Evolutionary conservation across 2,113 vertebrate genomes (phyloP).

Genomic region (Steatornis caripensis): DNA sequence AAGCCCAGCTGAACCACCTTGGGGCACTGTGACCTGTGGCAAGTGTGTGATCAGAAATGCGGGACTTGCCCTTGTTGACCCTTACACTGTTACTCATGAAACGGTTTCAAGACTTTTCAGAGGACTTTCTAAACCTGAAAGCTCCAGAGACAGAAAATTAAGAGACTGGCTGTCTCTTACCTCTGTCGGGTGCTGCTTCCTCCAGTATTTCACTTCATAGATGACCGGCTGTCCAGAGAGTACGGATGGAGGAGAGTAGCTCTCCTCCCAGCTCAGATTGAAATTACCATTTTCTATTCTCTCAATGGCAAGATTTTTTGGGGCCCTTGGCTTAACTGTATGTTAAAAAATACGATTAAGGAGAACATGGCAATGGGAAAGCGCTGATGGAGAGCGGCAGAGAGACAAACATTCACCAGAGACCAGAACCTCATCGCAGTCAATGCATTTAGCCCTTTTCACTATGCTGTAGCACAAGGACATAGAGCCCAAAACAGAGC

Average conservation of each 20-base stretch:
- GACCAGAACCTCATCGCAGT: not conserved
- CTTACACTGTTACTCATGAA: not conserved
- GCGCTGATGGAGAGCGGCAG: not conserved
- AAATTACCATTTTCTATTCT: not conserved
- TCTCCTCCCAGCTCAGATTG: slow-evolving; percentile 64
- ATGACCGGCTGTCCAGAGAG: not conserved
- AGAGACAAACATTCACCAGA: not conserved
- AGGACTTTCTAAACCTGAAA: not conserved
- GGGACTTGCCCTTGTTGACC: not conserved
- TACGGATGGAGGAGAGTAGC: not conserved
- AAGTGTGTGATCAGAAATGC: not conserved
- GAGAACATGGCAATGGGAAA: not conserved
- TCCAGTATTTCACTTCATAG: slow-evolving; percentile 65
- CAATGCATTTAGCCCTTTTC: not conserved
- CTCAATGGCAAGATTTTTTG: slow-evolving; percentile 37
- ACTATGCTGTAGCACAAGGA: not conserved
- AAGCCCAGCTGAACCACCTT: not conserved
- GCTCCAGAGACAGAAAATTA: not conserved
- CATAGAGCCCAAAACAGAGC: not conserved
- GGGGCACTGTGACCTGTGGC: not conserved
- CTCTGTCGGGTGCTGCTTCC: not conserved
- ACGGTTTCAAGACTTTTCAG: not conserved
- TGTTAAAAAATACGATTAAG: not conserved
- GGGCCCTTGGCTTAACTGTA: slow-evolving; percentile 69
- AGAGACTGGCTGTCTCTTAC: slow-evolving; percentile 38